These are phyloP conservation scores for Coendou prehensilis DNA, from an alignment of 2,797 vertebrate species.

Conservation along the genomic window DNA sequence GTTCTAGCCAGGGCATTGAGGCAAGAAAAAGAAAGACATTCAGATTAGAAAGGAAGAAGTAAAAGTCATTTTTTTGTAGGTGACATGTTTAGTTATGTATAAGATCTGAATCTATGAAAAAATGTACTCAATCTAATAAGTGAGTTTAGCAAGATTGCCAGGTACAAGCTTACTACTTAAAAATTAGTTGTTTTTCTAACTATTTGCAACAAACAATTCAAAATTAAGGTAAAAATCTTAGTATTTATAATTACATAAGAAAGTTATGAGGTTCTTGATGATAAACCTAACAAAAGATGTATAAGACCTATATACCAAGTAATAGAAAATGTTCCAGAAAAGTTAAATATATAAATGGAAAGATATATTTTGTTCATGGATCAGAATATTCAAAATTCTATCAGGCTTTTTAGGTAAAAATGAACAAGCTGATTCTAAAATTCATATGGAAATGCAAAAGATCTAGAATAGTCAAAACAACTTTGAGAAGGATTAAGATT, in stretches of 20 bases:
- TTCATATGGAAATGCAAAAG: not conserved
- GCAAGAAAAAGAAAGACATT: not conserved
- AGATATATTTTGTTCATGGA: not conserved
- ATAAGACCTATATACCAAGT: not conserved
- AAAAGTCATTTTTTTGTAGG: not conserved
- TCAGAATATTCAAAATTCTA: not conserved
- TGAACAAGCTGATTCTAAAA: not conserved
- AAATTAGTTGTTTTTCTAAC: not conserved
- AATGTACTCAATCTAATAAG: not conserved
- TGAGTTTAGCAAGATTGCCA: not conserved
- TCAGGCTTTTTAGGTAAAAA: not conserved
- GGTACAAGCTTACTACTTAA: not conserved
- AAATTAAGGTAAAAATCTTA: not conserved
- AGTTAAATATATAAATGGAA: not conserved
- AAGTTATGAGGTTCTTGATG: not conserved
- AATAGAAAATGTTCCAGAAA: not conserved
- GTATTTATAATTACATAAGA: not conserved
- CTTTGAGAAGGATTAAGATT: not conserved
- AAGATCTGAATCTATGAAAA: not conserved
- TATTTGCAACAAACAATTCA: not conserved
- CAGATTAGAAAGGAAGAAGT: not conserved
- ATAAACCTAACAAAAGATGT: not conserved
- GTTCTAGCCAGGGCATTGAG: not conserved
- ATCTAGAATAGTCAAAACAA: not conserved
- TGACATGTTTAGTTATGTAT: not conserved